phyloP scores from a whole-genome alignment of 2,888 invertebrate species.

The Agriotes lineatus region DNA sequence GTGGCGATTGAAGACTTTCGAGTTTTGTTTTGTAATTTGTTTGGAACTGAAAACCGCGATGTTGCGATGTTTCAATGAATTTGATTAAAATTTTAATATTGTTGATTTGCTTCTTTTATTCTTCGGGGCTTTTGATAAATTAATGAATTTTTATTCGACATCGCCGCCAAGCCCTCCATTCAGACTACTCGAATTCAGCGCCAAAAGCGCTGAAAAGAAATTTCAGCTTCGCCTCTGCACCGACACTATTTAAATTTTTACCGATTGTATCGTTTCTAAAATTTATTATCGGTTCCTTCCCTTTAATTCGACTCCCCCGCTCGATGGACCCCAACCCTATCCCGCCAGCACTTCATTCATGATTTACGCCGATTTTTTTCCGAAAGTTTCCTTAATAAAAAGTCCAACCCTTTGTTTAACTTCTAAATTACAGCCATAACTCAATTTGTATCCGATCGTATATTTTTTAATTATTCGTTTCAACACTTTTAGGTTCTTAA shows the following conservation, averaged over 20 bases:
- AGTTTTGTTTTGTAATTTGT: conserved; percentile 59
- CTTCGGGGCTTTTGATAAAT: conserved; percentile 54
- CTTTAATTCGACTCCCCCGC: conserved; percentile 46
- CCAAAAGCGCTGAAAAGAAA: conserved; percentile 27
- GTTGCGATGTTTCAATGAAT: conserved; percentile 59
- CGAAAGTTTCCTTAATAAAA: conserved; percentile 53
- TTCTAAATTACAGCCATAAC: conserved; percentile 65
- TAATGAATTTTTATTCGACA: conserved; percentile 57
- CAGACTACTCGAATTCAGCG: conserved; percentile 22
- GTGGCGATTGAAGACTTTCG: conserved; percentile 45
- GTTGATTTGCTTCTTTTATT: conserved; percentile 59
- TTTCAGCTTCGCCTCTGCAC: conserved; percentile 21
- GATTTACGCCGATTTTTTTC: conserved; percentile 59
- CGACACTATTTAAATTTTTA: conserved; percentile 33
- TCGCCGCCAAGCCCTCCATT: conserved; percentile 28
- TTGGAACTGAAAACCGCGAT: conserved; percentile 54
- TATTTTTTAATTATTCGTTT: conserved; percentile 66
- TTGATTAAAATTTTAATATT: conserved; percentile 64
- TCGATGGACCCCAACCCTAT: conserved; percentile 44
- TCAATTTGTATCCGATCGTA: conserved; percentile 67
- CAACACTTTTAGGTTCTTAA: conserved; percentile 58
- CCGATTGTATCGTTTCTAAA: conserved; percentile 38
- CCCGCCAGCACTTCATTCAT: conserved; percentile 61
- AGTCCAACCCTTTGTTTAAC: conserved; percentile 63
- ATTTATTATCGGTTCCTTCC: conserved; percentile 39